Evolutionary conservation across 2,113 vertebrate species (phyloP).

Genomic region (Spea bombifrons): DNA sequence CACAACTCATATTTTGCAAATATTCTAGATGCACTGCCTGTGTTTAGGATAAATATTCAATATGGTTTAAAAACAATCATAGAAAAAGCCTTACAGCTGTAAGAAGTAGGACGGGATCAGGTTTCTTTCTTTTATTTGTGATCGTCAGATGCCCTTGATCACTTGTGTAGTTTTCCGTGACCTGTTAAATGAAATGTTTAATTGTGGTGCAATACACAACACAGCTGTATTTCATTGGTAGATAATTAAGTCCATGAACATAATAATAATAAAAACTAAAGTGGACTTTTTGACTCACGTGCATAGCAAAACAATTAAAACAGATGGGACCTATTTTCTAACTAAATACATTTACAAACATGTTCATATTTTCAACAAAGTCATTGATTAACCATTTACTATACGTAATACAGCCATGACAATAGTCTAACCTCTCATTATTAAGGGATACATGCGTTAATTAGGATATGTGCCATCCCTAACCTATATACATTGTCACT

Average conservation of each 20-base stretch:
- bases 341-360: neutral
- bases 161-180: constrained; percentile 51
- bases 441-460: neutral
- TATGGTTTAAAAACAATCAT: constrained; percentile 52
- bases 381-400: neutral
- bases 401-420: neutral
- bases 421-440: neutral
- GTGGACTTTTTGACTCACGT: constrained; percentile 62
- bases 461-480: neutral
- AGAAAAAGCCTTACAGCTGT: constrained; percentile 58
- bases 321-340: constrained; percentile 3
- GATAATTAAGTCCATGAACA: constrained; percentile 66
- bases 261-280: constrained; percentile 60
- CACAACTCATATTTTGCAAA: constrained; percentile 85
- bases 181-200: constrained; percentile 57
- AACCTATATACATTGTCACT: neutral
- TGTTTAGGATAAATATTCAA: constrained; percentile 77
- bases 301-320: constrained; percentile 51
- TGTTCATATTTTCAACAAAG: neutral
- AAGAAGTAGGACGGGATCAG: constrained; percentile 52
- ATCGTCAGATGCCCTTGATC: constrained; percentile 56
- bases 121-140: constrained; percentile 70
- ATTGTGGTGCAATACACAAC: constrained; percentile 54
- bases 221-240: constrained; percentile 73
- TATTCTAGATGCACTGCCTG: constrained; percentile 75